phyloP scores from a whole-genome alignment of 2,797 vertebrate genomes.

The Echiichthys vipera region DNA sequence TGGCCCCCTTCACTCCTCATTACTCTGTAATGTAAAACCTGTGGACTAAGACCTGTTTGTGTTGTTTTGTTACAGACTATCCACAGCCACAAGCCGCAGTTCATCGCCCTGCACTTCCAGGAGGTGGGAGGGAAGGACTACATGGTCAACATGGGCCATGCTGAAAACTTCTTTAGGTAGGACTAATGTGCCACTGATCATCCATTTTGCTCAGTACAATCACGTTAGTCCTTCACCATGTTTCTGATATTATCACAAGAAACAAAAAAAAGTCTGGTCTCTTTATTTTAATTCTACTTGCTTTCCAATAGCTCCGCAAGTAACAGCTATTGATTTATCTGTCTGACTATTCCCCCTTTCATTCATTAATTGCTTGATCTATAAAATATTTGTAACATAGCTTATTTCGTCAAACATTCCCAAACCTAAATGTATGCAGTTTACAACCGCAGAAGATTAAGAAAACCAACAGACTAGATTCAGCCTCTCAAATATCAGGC shows the following conservation, averaged over 20 bases:
- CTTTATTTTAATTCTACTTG: not conserved
- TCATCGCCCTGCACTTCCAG: constrained; percentile 88
- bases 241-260: not conserved
- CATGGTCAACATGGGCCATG: constrained; percentile 83
- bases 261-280: not conserved
- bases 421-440: not conserved
- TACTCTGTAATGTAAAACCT: constrained; percentile 27
- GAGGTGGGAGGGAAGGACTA: constrained; percentile 90
- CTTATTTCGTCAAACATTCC: not conserved
- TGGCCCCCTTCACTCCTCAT: not conserved
- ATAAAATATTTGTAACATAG: not conserved
- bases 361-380: not conserved
- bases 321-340: not conserved
- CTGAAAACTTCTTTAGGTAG: constrained; percentile 85
- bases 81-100: constrained; percentile 78
- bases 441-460: not conserved
- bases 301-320: not conserved
- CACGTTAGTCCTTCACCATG: not conserved
- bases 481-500: too few species aligned
- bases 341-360: not conserved
- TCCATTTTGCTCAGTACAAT: not conserved
- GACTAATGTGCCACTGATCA: constrained; percentile 5
- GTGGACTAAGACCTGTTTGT: constrained; percentile 9
- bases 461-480: not conserved
- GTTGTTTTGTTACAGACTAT: constrained; percentile 76